These are phyloP conservation scores for Circaetus cinerascens DNA, from an alignment of 2,113 vertebrate species.

Conservation along the genomic window DNA sequence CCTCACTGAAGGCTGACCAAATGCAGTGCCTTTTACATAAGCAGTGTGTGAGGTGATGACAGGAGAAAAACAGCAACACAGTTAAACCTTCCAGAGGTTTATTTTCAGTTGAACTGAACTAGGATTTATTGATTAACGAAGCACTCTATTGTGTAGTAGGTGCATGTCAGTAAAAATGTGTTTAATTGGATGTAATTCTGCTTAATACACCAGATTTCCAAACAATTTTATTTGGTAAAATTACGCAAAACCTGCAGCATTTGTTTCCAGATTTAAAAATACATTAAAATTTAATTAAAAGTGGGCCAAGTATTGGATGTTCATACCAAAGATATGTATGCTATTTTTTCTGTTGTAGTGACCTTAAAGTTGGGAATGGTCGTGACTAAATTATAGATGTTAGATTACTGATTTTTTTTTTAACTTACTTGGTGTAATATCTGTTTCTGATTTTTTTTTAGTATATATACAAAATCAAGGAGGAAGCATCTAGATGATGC, in stretches of 20 bases:
- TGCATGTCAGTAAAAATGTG: not conserved
- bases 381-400: not conserved
- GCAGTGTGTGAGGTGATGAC: not conserved
- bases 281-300: not conserved
- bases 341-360: not conserved
- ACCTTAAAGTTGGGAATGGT: not conserved
- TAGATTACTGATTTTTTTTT: not conserved
- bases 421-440: not conserved
- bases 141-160: not conserved
- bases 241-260: not conserved
- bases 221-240: not conserved
- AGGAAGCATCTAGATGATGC: not conserved
- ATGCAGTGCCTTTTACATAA: not conserved
- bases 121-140: not conserved
- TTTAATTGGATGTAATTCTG: not conserved
- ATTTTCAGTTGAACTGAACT: conserved; percentile 14
- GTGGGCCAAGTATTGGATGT: not conserved
- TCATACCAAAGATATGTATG: not conserved
- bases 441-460: not conserved
- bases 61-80: not conserved
- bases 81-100: not conserved
- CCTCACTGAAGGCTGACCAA: not conserved
- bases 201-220: not conserved
- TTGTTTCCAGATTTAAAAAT: not conserved
- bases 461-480: not conserved